Evolutionary conservation across 2,888 invertebrate genomes (phyloP).

Genomic region (Stenolophus ochropezus): DNA sequence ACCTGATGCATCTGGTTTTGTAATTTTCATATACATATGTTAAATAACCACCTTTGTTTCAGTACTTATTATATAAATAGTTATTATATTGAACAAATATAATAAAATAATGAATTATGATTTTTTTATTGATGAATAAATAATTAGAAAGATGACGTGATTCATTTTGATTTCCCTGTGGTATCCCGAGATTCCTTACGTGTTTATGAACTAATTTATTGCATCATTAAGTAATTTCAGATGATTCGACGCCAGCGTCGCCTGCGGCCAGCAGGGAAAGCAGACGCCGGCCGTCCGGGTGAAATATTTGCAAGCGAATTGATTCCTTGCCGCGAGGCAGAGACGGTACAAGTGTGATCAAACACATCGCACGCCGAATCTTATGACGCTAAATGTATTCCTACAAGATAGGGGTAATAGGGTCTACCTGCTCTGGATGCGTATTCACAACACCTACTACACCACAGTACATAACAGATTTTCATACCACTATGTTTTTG

Average conservation of each 20-base stretch:
- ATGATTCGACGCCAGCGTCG: slow-evolving; percentile 44
- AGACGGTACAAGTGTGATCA: slow-evolving; percentile 56
- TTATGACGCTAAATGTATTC: slow-evolving; percentile 58
- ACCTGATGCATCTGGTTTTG: too few species aligned
- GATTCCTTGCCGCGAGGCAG: slow-evolving; percentile 52
- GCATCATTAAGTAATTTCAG: slow-evolving; percentile 59
- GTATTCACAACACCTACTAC: background rate
- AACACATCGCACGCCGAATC: slow-evolving; percentile 57
- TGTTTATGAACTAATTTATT: slow-evolving; percentile 60
- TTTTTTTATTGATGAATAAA: too few species aligned
- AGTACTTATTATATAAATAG: too few species aligned
- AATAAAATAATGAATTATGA: too few species aligned
- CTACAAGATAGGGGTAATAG: slow-evolving; percentile 45
- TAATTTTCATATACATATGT: too few species aligned
- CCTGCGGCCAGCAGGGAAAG: slow-evolving; percentile 30
- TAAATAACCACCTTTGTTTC: too few species aligned
- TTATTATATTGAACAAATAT: too few species aligned
- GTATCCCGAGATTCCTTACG: slow-evolving; percentile 55
- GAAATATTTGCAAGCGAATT: slow-evolving; percentile 60
- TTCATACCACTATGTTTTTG: background rate
- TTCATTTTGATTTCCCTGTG: too few species aligned
- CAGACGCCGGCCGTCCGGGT: slow-evolving; percentile 40
- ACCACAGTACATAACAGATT: too few species aligned
- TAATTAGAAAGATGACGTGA: too few species aligned
- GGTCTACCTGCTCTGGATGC: background rate